Evolutionary conservation across 1,140 invertebrate genomes (phyloP).

Genomic region (Solenopsis invicta): DNA sequence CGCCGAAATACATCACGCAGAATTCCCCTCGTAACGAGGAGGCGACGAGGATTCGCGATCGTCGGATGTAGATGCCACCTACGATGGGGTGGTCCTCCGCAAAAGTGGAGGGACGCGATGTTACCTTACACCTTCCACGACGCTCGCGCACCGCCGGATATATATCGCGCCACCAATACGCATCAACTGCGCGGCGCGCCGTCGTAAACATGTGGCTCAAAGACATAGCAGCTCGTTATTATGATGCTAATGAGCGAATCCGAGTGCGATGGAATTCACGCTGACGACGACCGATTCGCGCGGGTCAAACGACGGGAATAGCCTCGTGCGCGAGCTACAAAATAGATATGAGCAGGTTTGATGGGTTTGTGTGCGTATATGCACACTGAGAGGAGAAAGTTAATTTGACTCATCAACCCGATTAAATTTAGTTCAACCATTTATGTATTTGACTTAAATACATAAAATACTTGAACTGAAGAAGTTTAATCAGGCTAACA

Average conservation of each 20-base stretch:
- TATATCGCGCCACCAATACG: constrained; percentile 82
- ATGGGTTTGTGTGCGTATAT: no score
- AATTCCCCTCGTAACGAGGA: not conserved
- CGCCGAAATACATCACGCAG: constrained; percentile 53
- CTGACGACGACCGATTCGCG: constrained; percentile 39
- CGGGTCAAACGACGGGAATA: constrained; percentile 17
- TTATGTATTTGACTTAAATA: no score
- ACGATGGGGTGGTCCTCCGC: constrained; percentile 71
- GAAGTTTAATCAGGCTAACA: no score
- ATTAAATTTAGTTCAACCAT: no score
- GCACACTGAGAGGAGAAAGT: no score
- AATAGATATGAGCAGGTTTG: not conserved
- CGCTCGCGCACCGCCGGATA: constrained; percentile 62
- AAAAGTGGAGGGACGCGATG: constrained; percentile 73
- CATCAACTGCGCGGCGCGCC: constrained; percentile 80
- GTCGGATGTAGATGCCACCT: constrained; percentile 37
- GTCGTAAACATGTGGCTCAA: constrained; percentile 80
- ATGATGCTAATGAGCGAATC: constrained; percentile 82
- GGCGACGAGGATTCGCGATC: constrained; percentile 37
- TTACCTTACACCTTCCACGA: constrained; percentile 79
- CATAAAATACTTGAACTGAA: no score
- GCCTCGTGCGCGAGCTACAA: not conserved
- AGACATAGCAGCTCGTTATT: constrained; percentile 84
- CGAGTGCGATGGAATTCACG: constrained; percentile 41
- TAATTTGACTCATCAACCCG: no score